Percentiles rank a stretch among this genome's conserved stretches.
Evolutionary conservation across 2,888 invertebrate genomes (phyloP).

Genomic region (Euzophera pinguis): DNA sequence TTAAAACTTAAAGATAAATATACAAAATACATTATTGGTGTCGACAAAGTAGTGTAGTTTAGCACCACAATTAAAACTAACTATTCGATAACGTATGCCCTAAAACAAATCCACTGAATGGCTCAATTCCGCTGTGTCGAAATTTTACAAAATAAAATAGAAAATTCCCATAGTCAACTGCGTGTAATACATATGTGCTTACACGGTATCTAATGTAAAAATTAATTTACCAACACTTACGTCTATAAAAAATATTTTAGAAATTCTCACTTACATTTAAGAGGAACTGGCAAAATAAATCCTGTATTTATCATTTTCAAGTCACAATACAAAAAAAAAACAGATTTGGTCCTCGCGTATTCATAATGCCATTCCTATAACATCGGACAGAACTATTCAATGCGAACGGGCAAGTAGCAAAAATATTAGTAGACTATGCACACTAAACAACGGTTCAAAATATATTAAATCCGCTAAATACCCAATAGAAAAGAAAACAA

Average conservation of each 20-base stretch:
- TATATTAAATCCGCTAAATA: conserved; percentile 73
- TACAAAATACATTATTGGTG: conserved; percentile 63
- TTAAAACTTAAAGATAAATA: conserved; percentile 55
- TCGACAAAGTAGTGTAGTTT: conserved; percentile 50
- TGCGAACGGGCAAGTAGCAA: conserved; percentile 67
- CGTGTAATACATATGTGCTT: conserved; percentile 62
- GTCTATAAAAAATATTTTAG: conserved; percentile 75
- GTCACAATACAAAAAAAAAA: conserved; percentile 52
- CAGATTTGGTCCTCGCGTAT: conserved; percentile 70
- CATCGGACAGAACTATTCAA: conserved; percentile 66
- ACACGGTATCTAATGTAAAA: conserved; percentile 62
- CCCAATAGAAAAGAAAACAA: conserved; percentile 60
- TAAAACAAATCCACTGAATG: conserved; percentile 47
- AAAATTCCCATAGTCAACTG: conserved; percentile 34
- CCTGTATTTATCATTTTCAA: conserved; percentile 60
- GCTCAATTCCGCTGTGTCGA: conserved; percentile 39
- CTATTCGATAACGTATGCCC: conserved; percentile 48
- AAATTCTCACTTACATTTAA: conserved; percentile 78
- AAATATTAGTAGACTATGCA: conserved; percentile 75
- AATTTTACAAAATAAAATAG: conserved; percentile 32
- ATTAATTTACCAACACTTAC: conserved; percentile 75
- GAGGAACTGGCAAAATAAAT: conserved; percentile 80
- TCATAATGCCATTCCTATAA: conserved; percentile 73
- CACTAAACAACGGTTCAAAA: conserved; percentile 71
- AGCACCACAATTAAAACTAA: conserved; percentile 68